Evolutionary conservation across 2,797 vertebrate species (phyloP), one percentile per base, ranked within the genome.

Genomic region (Acanthurus lineatus): DNA sequence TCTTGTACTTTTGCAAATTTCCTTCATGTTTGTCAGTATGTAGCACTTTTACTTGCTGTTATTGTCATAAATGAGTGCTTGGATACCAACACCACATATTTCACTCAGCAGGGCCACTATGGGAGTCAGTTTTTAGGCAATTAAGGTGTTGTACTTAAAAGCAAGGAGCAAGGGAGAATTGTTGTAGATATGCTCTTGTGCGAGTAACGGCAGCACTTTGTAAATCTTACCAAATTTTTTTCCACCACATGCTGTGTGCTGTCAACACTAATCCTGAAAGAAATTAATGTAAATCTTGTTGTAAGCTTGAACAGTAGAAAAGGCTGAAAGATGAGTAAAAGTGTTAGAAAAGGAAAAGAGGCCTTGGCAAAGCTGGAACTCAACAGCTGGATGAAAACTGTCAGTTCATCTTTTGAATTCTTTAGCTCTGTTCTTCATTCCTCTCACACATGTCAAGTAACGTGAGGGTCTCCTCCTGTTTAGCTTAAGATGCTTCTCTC

Each of bases 391-490:
- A 69, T 81, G 70, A 83, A 77, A 78, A 64, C 47, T 72, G 45
- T 81, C 59, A 3, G 73, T 32, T 82, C 78, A 44, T 78, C 81
- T 48, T 73, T 69, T 20, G 76, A 19, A n/a, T 77, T 64, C 28
- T 28, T 76, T n/a, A 22, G 69, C 47, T 60, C 52, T 61, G 60
- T 40, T 71, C 49, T 69, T 71, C 47, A 58, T 69, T 82, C 45
- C 25, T 62, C 69, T 54, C 0, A 16, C 91, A 88, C 84, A 69
- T 89, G 85, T 86, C 85, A 22, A 5, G 71, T 77, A 89, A 83
- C 44, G 60, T 81, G 79, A 81, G 71, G 7, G 5, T 53, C 45
- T 67, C 61, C 76, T 69, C 48, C 48, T 90, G 89, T 91, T 89
- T 87, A 76, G 61, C 73, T 85, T 78, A 42, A 45, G 79, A 82